Conservation (phyloP, 2,113 vertebrate genomes). For the Paracanthobrama guichenoti region DNA sequence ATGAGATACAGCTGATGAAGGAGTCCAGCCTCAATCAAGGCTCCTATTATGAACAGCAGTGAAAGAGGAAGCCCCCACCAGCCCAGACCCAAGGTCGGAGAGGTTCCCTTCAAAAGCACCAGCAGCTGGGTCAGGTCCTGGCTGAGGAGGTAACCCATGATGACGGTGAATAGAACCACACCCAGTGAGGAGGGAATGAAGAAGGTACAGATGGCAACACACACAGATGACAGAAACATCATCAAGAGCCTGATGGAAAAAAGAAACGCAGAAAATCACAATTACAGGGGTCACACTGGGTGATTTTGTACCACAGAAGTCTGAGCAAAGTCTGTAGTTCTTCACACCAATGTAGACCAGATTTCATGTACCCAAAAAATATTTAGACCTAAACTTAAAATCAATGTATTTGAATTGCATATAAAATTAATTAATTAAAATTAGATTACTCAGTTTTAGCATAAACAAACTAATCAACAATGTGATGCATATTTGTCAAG, state of each 20-base stretch:
- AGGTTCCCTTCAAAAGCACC: constrained; percentile 70
- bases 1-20: constrained; percentile 80
- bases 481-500: no score
- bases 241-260: constrained; percentile 82
- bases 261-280: neutral
- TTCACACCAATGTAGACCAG: neutral
- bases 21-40: constrained; percentile 82
- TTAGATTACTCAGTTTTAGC: no score
- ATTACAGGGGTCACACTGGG: neutral
- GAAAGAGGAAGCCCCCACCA: constrained; percentile 83
- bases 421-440: no score
- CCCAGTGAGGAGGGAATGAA: constrained; percentile 90
- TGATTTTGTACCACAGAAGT: neutral
- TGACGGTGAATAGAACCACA: constrained; percentile 89
- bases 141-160: constrained; percentile 91
- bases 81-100: constrained; percentile 71
- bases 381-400: no score
- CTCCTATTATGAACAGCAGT: constrained; percentile 74
- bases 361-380: neutral
- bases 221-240: constrained; percentile 87
- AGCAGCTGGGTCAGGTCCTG: constrained; percentile 86
- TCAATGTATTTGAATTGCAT: no score
- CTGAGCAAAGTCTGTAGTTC: neutral
- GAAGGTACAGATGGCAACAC: constrained; percentile 82
- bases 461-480: no score